These are phyloP conservation scores for Himalopsyche japonica DNA, from an alignment of 2,888 invertebrate species.

Conservation along the genomic window DNA sequence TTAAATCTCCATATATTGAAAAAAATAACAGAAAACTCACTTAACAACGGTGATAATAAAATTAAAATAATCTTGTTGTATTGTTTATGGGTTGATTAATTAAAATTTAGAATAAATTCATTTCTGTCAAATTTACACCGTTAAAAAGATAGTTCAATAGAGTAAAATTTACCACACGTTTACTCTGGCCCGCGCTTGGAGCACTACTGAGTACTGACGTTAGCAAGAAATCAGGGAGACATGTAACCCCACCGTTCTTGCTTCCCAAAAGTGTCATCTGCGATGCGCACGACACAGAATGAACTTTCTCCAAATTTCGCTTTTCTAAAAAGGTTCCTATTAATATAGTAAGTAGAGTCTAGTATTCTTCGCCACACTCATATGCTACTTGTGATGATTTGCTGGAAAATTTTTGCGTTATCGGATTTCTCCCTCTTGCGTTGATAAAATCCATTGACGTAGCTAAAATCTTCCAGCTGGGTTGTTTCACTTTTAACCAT, in stretches of 20 bases:
- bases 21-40: background rate
- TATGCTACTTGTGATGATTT: background rate
- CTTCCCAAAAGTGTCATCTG: background rate
- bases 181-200: background rate
- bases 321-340: slow-evolving; percentile 11
- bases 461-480: background rate
- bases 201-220: background rate
- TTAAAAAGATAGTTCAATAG: background rate
- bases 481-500: slow-evolving; percentile 1
- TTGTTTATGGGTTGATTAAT: background rate
- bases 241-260: background rate
- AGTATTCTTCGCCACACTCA: background rate
- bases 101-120: background rate
- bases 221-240: background rate
- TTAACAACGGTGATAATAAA: background rate
- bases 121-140: background rate
- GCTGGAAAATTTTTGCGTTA: background rate
- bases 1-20: background rate
- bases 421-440: slow-evolving; percentile 20
- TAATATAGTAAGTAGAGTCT: background rate
- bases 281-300: slow-evolving; percentile 19
- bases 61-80: background rate
- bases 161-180: background rate
- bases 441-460: slow-evolving; percentile 16
- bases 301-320: slow-evolving; percentile 27